Conservation (phyloP, 2,888 invertebrate species). For the Timema podura region DNA sequence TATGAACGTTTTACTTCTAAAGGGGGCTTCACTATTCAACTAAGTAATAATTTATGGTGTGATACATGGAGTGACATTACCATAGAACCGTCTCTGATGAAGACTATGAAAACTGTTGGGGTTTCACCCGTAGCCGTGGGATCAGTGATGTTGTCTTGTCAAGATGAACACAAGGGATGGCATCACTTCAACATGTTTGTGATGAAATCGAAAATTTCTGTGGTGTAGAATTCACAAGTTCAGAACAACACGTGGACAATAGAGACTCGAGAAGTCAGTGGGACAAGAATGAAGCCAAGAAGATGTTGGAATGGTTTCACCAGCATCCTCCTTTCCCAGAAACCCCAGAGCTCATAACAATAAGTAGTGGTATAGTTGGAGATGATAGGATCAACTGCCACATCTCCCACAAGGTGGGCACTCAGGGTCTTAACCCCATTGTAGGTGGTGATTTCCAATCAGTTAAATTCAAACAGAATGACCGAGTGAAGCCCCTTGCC, state of each 20-base stretch:
- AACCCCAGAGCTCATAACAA: neutral
- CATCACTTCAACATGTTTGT: no score
- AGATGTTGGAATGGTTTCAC: neutral
- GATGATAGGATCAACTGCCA: neutral
- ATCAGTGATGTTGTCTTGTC: no score
- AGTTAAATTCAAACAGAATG: constrained; percentile 4
- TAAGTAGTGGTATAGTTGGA: neutral
- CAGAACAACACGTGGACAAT: no score
- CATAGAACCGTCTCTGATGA: no score
- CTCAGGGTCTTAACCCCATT: neutral
- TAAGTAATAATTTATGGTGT: constrained; percentile 14
- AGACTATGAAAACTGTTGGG: no score
- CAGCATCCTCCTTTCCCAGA: neutral
- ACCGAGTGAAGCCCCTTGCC: neutral
- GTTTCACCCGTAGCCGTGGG: no score
- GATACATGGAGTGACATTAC: no score
- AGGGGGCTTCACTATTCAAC: constrained; percentile 14
- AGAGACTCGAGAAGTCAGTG: no score
- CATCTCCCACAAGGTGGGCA: neutral
- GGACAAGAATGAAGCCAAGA: no score
- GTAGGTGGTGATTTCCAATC: neutral
- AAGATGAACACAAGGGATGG: no score
- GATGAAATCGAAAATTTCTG: no score
- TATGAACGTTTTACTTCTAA: constrained; percentile 16
- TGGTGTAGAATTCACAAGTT: no score